Conservation (phyloP, 35 echinoderm and acorn worm species). For the Acanthaster planci region DNA sequence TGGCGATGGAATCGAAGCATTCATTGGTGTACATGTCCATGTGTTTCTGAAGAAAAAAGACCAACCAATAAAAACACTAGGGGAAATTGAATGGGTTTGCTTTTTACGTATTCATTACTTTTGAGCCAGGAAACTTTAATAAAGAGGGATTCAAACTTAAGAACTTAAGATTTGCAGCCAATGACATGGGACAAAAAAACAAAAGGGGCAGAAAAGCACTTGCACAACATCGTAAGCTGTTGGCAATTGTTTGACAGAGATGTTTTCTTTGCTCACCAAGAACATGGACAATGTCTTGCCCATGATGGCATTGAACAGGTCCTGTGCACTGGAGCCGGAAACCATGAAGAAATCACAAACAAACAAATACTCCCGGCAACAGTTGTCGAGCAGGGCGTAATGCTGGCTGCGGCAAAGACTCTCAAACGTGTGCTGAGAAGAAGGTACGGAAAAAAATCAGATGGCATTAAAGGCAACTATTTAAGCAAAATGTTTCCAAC, state of each 20-base stretch:
- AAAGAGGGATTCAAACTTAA: no score
- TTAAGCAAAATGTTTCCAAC: no score
- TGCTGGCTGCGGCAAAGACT: constrained; percentile 96
- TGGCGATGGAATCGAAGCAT: constrained; percentile 93
- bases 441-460: no score
- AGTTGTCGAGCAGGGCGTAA: constrained; percentile 90
- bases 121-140: no score
- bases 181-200: no score
- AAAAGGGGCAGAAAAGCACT: no score
- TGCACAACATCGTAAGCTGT: no score
- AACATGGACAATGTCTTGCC: constrained; percentile 96
- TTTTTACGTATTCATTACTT: no score
- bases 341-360: constrained; percentile 99
- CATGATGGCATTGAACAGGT: constrained; percentile 90
- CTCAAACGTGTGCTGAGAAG: constrained; percentile 93
- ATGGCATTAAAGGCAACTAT: no score
- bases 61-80: constrained; percentile 8
- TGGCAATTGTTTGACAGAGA: no score
- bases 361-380: constrained; percentile 95
- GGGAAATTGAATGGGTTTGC: background rate
- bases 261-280: constrained; percentile 86
- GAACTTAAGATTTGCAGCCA: no score
- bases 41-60: constrained; percentile 89
- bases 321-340: constrained; percentile 82
- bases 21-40: constrained; percentile 98